A percentile compares a stretch with the other conserved stretches of the same genome.
Evolutionary conservation across 30 jellyfish, hydroid and myxozoan species (phyloP).

Genomic region (Clytia hemisphaerica): DNA sequence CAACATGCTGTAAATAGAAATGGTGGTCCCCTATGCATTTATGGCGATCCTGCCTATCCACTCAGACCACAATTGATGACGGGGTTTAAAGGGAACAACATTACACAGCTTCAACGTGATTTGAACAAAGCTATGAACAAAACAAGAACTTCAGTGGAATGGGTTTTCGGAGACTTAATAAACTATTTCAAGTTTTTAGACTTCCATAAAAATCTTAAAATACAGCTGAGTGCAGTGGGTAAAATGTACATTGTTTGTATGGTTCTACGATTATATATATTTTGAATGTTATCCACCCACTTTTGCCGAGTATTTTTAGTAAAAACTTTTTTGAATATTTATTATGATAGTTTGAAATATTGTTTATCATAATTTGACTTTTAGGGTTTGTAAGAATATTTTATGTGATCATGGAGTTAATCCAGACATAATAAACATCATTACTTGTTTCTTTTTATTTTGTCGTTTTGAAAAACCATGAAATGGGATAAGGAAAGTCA

Average conservation of each 20-base stretch:
- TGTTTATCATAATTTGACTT: too few relatives aligned
- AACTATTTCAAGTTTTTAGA: conserved; percentile 43
- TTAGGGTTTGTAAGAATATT: too few relatives aligned
- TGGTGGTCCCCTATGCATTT: conserved; percentile 41
- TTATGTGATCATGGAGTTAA: too few relatives aligned
- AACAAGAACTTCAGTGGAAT: conserved; percentile 49
- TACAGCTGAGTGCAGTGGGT: conserved; percentile 46
- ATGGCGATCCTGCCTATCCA: conserved; percentile 57
- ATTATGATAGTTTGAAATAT: too few relatives aligned
- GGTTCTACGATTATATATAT: conserved; percentile 54
- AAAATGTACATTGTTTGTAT: conserved; percentile 40
- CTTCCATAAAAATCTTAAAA: conserved; percentile 37
- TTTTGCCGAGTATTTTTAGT: too few relatives aligned
- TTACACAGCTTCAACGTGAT: conserved; percentile 33
- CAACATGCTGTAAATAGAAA: too few relatives aligned
- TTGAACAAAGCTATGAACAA: conserved; percentile 43
- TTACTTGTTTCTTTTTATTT: too few relatives aligned
- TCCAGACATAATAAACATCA: too few relatives aligned
- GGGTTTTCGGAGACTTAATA: conserved; percentile 60
- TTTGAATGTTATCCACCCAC: conserved; percentile 64
- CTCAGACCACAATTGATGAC: conserved; percentile 45
- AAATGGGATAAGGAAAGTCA: too few relatives aligned
- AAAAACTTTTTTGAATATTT: conserved; percentile 30
- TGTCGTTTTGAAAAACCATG: too few relatives aligned
- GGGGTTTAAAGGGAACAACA: conserved; percentile 20